Base-by-base conservation (phyloP, 1,140 invertebrate genomes). In the Pemphigus obesinymphae region DNA sequence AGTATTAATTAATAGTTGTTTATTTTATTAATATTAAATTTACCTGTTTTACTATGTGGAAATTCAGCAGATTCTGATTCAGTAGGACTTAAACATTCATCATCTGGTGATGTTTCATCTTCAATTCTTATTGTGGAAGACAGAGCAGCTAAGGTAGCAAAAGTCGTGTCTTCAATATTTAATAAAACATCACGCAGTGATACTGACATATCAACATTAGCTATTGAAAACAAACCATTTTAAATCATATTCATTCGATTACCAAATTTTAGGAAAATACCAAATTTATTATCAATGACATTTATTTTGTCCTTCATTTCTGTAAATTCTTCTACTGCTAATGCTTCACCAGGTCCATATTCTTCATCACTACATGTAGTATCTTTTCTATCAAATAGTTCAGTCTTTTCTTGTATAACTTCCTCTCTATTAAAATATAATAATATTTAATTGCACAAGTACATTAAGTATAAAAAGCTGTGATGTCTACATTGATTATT, bases 161-260 rank as follows among this genome's bases (percentile, higher is more conserved):
- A 94, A 75, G 92, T 92, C 2, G 92, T 90, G 84, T 94, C 93
- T 83, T 93, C 93, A 58, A 93, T 90, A 8, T 88, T 89, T 4
- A 90, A 87, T 63, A 89, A 85, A 20, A 89, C 89, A 81, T 83
- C 82, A 45, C 85, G 83, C 26, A 85, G 61, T 23, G 84, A 83
- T 78, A 76, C 40, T 29, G 72, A 76, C 61, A 82, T 78, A 76
- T 82, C 82, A 48, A 76, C 68, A 82, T 80, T 80, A 20, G 76
- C 76, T 80, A 58, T 13, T 31, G 6, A 61, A 7, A 80, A 34
- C 11, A 58, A 61, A 43, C 15, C 6, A 61, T 63, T 63, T 80
- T 26, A 63, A 2, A 37, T 6, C 23, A 29, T 76, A 31, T 75
- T 37, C 5, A 58, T 20, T 43, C 11, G 7, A 58, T 61, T 29